These are phyloP conservation scores for Artibeus jamaicensis DNA, from an alignment of 2,797 vertebrate species.

Conservation along the genomic window DNA sequence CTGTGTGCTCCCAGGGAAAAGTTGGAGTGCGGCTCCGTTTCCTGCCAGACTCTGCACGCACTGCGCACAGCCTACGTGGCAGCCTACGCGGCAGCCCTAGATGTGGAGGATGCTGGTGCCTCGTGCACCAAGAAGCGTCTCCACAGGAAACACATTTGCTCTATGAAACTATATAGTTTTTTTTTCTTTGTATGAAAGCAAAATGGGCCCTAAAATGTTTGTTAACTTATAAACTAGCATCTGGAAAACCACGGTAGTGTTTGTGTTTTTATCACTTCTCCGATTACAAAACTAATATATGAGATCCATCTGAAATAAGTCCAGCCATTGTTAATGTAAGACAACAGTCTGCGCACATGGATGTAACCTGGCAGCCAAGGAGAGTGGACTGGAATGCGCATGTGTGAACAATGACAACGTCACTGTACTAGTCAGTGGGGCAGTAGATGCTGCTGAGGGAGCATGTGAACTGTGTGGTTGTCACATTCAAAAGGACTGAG, in stretches of 20 bases:
- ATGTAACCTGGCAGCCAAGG: no score
- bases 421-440: no score
- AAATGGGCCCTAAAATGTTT: background rate
- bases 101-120: background rate
- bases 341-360: no score
- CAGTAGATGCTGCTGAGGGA: no score
- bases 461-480: no score
- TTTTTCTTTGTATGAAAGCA: background rate
- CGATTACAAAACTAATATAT: background rate
- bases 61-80: background rate
- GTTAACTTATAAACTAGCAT: constrained; percentile 33
- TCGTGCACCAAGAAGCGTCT: background rate
- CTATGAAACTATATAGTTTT: background rate
- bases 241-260: background rate
- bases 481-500: no score
- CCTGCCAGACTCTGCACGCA: no score
- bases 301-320: no score
- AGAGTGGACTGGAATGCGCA: no score
- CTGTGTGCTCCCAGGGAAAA: background rate
- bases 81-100: background rate
- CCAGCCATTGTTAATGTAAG: no score
- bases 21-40: background rate
- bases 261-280: background rate
- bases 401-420: no score
- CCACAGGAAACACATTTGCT: background rate